phyloP scores from a whole-genome alignment of 2,888 invertebrate species.

The Cyrtodaria siliqua region DNA sequence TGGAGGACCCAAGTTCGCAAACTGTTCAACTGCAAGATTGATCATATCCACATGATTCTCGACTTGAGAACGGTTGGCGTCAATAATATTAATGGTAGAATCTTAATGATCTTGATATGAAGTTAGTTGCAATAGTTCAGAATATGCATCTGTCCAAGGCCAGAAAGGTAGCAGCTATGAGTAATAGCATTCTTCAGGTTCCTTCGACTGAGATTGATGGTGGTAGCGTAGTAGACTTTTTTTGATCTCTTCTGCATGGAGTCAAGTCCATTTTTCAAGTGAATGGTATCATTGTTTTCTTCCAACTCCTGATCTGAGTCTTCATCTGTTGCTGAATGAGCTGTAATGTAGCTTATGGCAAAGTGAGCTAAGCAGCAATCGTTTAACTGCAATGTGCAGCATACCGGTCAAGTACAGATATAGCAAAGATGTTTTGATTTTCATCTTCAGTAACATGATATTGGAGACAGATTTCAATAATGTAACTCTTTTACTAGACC shows the following conservation, averaged over 20 bases:
- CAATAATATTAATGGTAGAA: conserved; percentile 15
- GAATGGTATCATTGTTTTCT: background rate
- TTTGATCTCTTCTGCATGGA: conserved; percentile 36
- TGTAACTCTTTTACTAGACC: conserved; percentile 35
- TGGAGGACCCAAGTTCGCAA: conserved; percentile 26
- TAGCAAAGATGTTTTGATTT: conserved; percentile 19
- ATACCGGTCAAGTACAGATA: conserved; percentile 32
- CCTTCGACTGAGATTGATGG: conserved; percentile 20
- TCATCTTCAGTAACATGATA: background rate
- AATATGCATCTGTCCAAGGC: conserved; percentile 30
- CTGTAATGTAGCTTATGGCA: conserved; percentile 20
- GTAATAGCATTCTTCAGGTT: conserved; percentile 34
- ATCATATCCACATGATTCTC: conserved; percentile 32
- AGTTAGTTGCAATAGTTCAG: background rate
- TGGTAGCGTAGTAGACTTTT: conserved; percentile 39
- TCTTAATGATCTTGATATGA: conserved; percentile 25
- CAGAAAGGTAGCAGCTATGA: conserved; percentile 31
- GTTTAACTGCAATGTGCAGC: conserved; percentile 1
- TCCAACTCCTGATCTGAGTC: conserved; percentile 17
- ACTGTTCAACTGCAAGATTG: conserved; percentile 18
- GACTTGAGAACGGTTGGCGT: conserved; percentile 7
- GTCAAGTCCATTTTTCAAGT: conserved; percentile 22
- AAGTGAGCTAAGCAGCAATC: conserved; percentile 41
- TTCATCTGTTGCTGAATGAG: background rate
- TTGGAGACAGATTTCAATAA: conserved; percentile 44